Conservation (phyloP, 2,113 vertebrate genomes). For the Arvicanthis niloticus region DNA sequence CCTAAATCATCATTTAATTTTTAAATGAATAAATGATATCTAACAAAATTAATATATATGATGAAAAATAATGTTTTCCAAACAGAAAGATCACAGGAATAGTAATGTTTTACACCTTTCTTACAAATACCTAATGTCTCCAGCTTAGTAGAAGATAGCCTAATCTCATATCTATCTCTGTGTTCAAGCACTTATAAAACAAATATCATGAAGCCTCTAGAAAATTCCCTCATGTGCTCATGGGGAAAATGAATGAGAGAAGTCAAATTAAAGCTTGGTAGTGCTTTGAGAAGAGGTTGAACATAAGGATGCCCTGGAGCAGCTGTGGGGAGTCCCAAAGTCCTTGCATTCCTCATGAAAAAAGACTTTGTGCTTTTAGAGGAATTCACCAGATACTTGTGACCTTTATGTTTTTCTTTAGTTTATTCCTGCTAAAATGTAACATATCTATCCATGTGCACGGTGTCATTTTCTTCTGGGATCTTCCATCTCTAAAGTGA, state of each 20-base stretch:
- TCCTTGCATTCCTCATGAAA: background rate
- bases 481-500: background rate
- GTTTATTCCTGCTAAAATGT: conserved; percentile 14
- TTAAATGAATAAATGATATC: background rate
- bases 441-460: background rate
- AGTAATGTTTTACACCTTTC: background rate
- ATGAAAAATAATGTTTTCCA: conserved; percentile 1
- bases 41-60: background rate
- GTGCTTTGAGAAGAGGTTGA: background rate
- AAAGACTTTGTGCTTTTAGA: background rate
- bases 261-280: background rate
- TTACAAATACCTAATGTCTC: background rate
- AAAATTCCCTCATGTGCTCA: background rate
- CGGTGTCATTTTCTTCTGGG: background rate
- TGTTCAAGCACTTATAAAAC: background rate
- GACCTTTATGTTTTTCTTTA: background rate
- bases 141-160: background rate
- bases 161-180: background rate
- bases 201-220: background rate
- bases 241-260: background rate
- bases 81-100: background rate
- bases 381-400: background rate
- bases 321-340: background rate
- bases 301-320: background rate
- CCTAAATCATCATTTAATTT: background rate